phyloP scores from a whole-genome alignment of 1,140 invertebrate genomes.

The Xylocopa sonorina region DNA sequence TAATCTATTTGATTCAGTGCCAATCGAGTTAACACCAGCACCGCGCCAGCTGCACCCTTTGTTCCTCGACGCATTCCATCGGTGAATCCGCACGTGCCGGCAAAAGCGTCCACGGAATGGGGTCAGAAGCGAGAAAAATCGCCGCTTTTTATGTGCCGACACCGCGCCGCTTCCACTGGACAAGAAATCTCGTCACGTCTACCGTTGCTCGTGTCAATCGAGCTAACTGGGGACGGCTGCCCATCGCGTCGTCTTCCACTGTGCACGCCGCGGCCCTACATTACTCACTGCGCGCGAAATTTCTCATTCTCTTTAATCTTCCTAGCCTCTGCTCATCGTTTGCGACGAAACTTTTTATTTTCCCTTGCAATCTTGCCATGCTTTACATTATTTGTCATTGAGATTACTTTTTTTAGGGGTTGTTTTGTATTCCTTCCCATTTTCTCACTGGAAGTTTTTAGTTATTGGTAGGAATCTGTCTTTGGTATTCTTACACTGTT shows the following conservation, averaged over 20 bases:
- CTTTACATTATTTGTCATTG: too few relatives aligned
- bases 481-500: too few relatives aligned
- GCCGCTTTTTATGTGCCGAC: slow-evolving; percentile 30
- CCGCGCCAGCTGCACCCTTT: slow-evolving; percentile 40
- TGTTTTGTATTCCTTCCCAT: too few relatives aligned
- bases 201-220: slow-evolving; percentile 20
- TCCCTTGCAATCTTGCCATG: too few relatives aligned
- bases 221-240: background rate
- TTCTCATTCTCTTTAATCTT: too few relatives aligned
- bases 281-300: too few relatives aligned
- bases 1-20: slow-evolving; percentile 35
- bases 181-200: slow-evolving; percentile 42
- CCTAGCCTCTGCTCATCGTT: too few relatives aligned
- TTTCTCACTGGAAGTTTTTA: too few relatives aligned
- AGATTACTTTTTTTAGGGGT: too few relatives aligned
- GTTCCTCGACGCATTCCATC: slow-evolving; percentile 45
- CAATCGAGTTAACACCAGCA: slow-evolving; percentile 43
- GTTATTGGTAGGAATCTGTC: too few relatives aligned
- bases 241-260: background rate
- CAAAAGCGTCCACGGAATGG: slow-evolving; percentile 39
- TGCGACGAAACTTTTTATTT: too few relatives aligned
- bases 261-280: too few relatives aligned
- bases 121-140: slow-evolving; percentile 46
- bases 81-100: slow-evolving; percentile 26
- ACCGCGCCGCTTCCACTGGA: background rate